Percentiles rank a stretch among this genome's conserved stretches.
phyloP scores from a whole-genome alignment of 1,140 invertebrate genomes.

The Formica exsecta region DNA sequence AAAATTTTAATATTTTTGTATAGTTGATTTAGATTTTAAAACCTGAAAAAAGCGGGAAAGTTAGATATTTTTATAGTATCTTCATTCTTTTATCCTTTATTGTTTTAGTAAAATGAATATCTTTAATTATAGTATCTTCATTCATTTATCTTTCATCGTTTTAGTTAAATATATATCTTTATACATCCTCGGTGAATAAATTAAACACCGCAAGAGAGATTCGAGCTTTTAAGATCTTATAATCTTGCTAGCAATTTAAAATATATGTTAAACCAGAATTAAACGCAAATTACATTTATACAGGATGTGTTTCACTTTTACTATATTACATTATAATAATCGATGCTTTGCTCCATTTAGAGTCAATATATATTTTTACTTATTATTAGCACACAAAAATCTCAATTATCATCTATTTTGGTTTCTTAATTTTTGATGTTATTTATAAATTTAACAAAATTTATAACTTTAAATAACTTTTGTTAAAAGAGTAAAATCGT shows the following conservation, averaged over 20 bases:
- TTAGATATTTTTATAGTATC: background rate
- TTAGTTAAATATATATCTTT: background rate
- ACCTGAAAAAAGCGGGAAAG: background rate
- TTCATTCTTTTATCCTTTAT: background rate
- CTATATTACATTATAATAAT: background rate
- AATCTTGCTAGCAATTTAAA: background rate
- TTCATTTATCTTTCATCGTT: background rate
- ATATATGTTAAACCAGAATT: background rate
- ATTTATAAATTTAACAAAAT: background rate
- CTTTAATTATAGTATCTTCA: background rate
- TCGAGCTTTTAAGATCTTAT: background rate
- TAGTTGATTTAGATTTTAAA: background rate
- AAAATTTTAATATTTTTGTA: too few relatives aligned
- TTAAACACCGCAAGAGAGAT: background rate
- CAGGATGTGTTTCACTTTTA: background rate
- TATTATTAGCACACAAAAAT: background rate
- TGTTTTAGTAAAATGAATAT: background rate
- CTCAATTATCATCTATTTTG: background rate
- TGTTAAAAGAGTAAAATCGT: background rate
- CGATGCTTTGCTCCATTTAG: background rate
- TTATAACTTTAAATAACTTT: background rate
- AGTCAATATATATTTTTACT: background rate
- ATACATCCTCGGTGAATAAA: background rate
- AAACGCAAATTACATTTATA: background rate
- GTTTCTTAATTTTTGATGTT: too few relatives aligned